Conservation (phyloP, 1,140 invertebrate genomes). For the Geopemphigus sp. region DNA sequence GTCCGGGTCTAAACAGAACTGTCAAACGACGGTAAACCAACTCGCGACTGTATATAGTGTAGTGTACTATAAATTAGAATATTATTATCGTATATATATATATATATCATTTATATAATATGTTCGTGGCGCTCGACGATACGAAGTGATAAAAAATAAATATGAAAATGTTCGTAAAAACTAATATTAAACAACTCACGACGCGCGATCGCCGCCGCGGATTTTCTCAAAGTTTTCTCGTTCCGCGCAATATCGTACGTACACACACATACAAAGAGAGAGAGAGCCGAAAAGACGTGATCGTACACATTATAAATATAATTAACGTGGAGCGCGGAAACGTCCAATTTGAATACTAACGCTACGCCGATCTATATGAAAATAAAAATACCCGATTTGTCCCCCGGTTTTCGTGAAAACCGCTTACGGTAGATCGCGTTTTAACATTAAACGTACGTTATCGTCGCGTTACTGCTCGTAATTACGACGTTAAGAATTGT, state of each 20-base stretch:
- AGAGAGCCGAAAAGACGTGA: not conserved
- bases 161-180: not conserved
- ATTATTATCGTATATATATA: not conserved
- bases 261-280: not conserved
- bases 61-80: not conserved
- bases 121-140: not conserved
- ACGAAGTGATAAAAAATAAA: not conserved
- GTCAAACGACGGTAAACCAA: not conserved
- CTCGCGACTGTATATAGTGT: not conserved
- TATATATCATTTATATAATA: not conserved
- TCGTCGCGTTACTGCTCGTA: no score
- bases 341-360: slow-evolving; percentile 10
- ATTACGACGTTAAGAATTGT: no score
- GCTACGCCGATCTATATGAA: no score
- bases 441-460: no score
- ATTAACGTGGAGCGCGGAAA: not conserved
- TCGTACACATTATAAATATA: no score
- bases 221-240: not conserved
- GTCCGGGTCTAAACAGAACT: not conserved
- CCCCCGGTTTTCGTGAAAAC: no score
- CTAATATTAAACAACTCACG: slow-evolving; percentile 17
- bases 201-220: no score
- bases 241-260: not conserved
- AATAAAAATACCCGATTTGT: no score
- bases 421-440: no score